Conservation (phyloP, 2,113 vertebrate genomes). For the Lutjanus erythropterus region DNA sequence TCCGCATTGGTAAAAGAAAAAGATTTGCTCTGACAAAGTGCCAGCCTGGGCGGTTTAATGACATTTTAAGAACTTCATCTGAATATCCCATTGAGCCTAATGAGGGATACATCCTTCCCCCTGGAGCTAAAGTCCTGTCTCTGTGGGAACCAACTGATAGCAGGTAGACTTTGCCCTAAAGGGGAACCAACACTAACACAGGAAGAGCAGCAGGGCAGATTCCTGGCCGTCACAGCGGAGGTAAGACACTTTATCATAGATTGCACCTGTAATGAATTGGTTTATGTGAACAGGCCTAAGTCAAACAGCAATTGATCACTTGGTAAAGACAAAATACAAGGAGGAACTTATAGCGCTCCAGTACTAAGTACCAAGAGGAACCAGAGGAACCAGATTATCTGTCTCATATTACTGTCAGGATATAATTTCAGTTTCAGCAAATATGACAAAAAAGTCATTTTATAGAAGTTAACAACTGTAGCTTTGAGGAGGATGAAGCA, state of each 20-base stretch:
- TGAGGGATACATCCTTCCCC: slow-evolving; percentile 59
- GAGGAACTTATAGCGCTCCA: neutral
- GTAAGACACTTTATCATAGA: slow-evolving; percentile 55
- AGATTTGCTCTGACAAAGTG: slow-evolving; percentile 46
- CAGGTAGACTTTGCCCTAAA: slow-evolving; percentile 79
- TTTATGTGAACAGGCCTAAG: slow-evolving; percentile 28
- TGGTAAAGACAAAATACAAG: neutral
- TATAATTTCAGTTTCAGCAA: too few species aligned
- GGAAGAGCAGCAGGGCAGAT: slow-evolving; percentile 54
- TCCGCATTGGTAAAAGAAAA: slow-evolving; percentile 8
- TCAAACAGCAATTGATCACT: slow-evolving; percentile 19
- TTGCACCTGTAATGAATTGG: slow-evolving; percentile 24
- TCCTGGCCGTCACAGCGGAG: slow-evolving; percentile 47
- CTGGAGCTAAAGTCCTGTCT: slow-evolving; percentile 69
- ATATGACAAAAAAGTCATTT: too few species aligned
- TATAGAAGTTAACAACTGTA: too few species aligned
- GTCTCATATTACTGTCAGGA: too few species aligned
- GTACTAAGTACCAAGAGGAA: too few species aligned
- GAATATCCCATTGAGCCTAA: slow-evolving; percentile 65
- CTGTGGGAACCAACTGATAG: slow-evolving; percentile 73
- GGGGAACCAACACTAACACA: slow-evolving; percentile 48
- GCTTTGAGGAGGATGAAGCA: neutral
- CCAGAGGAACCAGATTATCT: too few species aligned
- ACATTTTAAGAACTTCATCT: slow-evolving; percentile 62
- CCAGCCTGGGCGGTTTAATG: slow-evolving; percentile 42